phyloP scores from a whole-genome alignment of 2,888 invertebrate species.

The Orgyia antiqua region DNA sequence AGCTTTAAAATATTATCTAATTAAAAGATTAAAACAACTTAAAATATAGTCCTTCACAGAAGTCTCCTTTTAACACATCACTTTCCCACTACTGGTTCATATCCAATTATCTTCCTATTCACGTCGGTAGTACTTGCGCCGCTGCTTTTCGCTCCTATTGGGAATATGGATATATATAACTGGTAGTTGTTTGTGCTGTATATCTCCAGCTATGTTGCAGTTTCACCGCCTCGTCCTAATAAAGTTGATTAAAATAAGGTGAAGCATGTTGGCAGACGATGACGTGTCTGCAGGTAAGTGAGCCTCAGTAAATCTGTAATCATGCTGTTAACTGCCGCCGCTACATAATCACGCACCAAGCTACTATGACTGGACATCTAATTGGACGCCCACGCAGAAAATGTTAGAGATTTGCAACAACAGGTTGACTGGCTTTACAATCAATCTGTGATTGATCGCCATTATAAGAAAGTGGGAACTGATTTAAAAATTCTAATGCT shows the following conservation, averaged over 20 bases:
- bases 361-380: constrained; percentile 54
- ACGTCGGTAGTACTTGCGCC: background rate
- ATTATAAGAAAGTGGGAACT: constrained; percentile 86
- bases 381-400: constrained; percentile 44
- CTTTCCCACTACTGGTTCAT: constrained; percentile 25
- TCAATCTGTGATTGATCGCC: constrained; percentile 88
- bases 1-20: constrained; percentile 36
- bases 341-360: constrained; percentile 68
- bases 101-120: constrained; percentile 9
- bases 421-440: constrained; percentile 89
- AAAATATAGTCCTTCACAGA: constrained; percentile 29
- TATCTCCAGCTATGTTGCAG: too few species aligned
- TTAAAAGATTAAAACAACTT: constrained; percentile 18
- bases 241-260: constrained; percentile 60
- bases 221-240: constrained; percentile 54
- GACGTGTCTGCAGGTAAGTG: constrained; percentile 34
- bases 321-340: constrained; percentile 25
- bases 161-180: constrained; percentile 18
- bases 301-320: constrained; percentile 12
- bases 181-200: constrained; percentile 34
- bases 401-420: constrained; percentile 77
- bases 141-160: constrained; percentile 4
- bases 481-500: constrained; percentile 92
- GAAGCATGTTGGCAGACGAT: constrained; percentile 41
- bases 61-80: constrained; percentile 25